phyloP scores from a whole-genome alignment of 1,140 invertebrate species.

The Drosophila lowei region DNA sequence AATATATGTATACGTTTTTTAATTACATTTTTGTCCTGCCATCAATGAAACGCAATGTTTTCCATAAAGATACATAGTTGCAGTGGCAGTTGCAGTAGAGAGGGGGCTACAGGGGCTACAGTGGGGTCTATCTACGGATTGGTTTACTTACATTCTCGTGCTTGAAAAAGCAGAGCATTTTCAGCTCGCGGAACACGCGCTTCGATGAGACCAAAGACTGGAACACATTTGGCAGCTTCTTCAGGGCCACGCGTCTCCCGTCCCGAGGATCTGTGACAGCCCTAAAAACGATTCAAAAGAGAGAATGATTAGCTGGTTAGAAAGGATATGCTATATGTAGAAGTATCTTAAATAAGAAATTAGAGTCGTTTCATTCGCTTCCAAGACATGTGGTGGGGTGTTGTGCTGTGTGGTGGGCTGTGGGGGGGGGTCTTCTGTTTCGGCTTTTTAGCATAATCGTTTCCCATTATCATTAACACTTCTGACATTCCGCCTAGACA shows the following conservation, averaged over 20 bases:
- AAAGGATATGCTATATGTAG: no score
- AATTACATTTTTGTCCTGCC: conserved; percentile 62
- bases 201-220: conserved; percentile 99
- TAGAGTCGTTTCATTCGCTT: no score
- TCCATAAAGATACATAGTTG: conserved; percentile 16
- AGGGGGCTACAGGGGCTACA: background rate
- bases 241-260: conserved; percentile 97
- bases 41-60: conserved; percentile 48
- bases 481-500: background rate
- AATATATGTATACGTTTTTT: conserved; percentile 26
- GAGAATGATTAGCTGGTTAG: conserved; percentile 37
- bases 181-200: conserved; percentile 98
- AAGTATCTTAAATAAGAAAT: no score
- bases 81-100: background rate
- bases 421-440: background rate
- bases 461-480: conserved; percentile 4
- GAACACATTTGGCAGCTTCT: conserved; percentile 99
- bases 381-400: no score
- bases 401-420: no score
- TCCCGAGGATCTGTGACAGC: conserved; percentile 99
- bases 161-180: conserved; percentile 99
- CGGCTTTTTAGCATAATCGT: conserved; percentile 19
- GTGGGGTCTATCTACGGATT: background rate
- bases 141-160: conserved; percentile 95
- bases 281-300: conserved; percentile 87